Evolutionary conservation across 1,140 invertebrate species (phyloP).

Genomic region (Aethina tumida): DNA sequence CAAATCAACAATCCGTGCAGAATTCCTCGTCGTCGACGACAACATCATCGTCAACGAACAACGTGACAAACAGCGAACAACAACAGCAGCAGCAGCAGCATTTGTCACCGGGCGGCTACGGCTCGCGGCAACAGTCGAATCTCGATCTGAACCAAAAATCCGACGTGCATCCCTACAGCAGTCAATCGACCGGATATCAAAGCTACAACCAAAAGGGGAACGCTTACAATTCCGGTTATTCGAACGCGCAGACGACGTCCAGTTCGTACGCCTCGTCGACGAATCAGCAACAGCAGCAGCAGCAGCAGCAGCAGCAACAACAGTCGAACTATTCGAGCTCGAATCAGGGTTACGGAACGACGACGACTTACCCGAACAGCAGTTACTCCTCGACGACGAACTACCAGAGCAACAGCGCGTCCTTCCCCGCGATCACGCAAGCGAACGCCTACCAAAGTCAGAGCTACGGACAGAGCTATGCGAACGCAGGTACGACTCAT

Average conservation of each 20-base stretch:
- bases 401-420: conserved; percentile 23
- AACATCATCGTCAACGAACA: too few species aligned
- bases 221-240: conserved; percentile 29
- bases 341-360: conserved; percentile 18
- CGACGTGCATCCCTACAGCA: conserved; percentile 28
- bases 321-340: too few species aligned
- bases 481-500: too few species aligned
- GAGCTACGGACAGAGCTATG: conserved; percentile 16
- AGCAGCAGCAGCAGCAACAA: conserved; percentile 21
- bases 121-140: conserved; percentile 17
- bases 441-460: conserved; percentile 24
- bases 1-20: too few species aligned
- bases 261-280: conserved; percentile 30
- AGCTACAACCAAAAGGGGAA: conserved; percentile 29
- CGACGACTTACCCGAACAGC: conserved; percentile 26
- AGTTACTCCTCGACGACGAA: conserved; percentile 22
- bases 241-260: conserved; percentile 26
- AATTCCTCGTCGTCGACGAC: too few species aligned
- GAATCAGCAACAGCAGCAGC: conserved; percentile 28
- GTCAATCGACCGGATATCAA: conserved; percentile 25
- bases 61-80: too few species aligned
- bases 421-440: conserved; percentile 30
- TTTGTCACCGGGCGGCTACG: neutral
- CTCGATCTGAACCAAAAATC: conserved; percentile 24
- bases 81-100: too few species aligned